Conservation (phyloP, 2,113 vertebrate species). For the Candoia aspera region DNA sequence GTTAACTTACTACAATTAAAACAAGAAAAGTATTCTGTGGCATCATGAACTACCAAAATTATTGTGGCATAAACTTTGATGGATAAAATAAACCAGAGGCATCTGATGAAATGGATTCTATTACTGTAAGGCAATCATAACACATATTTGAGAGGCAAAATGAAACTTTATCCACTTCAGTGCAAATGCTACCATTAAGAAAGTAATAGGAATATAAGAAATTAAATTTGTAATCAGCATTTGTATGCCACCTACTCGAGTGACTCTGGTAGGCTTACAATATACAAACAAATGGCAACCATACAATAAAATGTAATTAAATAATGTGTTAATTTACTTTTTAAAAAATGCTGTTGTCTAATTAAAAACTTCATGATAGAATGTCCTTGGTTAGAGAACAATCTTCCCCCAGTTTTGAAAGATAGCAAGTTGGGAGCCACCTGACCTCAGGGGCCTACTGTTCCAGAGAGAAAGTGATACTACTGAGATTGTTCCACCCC, state of each 20-base stretch:
- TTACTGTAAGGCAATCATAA: background rate
- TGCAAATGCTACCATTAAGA: background rate
- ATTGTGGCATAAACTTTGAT: background rate
- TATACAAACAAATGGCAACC: background rate
- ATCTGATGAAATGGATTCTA: background rate
- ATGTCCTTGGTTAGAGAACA: background rate
- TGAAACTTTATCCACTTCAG: background rate
- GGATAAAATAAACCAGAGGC: background rate
- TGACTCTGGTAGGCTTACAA: background rate
- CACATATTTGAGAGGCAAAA: background rate
- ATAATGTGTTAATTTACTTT: background rate
- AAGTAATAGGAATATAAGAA: background rate
- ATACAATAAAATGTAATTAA: background rate
- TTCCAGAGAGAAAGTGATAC: background rate
- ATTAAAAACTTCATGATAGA: background rate
- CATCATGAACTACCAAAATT: background rate
- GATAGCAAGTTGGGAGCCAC: background rate
- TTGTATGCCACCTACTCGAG: background rate
- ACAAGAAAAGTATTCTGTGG: background rate
- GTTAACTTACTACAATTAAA: background rate
- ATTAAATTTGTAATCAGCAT: background rate
- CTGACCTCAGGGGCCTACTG: background rate
- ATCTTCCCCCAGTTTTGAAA: background rate
- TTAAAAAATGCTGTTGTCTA: background rate
- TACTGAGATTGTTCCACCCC: background rate